A percentile compares a stretch with the other conserved stretches of the same genome.
Conservation (phyloP, 2,797 vertebrate species). For the Picus viridis region DNA sequence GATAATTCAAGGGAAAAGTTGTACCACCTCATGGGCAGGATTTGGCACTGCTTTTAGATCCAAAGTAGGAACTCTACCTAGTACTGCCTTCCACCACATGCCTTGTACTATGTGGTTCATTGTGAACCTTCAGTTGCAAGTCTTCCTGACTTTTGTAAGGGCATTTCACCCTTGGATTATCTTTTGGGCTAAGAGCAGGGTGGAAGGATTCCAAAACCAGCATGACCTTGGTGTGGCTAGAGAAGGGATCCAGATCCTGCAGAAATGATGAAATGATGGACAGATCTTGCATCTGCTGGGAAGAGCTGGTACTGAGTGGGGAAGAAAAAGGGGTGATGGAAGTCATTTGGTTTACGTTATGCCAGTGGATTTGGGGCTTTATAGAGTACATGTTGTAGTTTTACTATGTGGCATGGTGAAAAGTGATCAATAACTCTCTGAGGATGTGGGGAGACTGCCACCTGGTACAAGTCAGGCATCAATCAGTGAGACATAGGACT, state of each 20-base stretch:
- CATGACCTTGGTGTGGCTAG: background rate
- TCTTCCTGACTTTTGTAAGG: background rate
- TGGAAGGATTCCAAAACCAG: background rate
- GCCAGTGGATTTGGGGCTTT: background rate
- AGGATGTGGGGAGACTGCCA: background rate
- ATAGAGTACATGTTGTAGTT: background rate
- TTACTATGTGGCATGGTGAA: too few relatives aligned
- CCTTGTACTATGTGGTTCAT: background rate
- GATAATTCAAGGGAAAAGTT: background rate
- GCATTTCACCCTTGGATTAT: background rate
- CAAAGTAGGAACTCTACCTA: background rate
- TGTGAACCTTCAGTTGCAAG: background rate
- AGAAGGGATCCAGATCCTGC: background rate
- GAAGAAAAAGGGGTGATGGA: background rate
- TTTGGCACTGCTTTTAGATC: background rate
- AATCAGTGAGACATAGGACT: background rate
- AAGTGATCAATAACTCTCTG: background rate
- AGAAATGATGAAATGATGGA: background rate
- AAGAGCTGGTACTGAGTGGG: background rate
- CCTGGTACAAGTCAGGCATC: background rate
- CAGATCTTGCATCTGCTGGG: background rate
- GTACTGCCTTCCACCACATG: background rate
- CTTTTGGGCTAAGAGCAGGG: background rate
- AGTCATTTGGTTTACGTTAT: background rate
- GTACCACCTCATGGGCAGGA: background rate